Evolutionary conservation across 2,888 invertebrate species (phyloP).

Genomic region (Eupithecia abbreviata): DNA sequence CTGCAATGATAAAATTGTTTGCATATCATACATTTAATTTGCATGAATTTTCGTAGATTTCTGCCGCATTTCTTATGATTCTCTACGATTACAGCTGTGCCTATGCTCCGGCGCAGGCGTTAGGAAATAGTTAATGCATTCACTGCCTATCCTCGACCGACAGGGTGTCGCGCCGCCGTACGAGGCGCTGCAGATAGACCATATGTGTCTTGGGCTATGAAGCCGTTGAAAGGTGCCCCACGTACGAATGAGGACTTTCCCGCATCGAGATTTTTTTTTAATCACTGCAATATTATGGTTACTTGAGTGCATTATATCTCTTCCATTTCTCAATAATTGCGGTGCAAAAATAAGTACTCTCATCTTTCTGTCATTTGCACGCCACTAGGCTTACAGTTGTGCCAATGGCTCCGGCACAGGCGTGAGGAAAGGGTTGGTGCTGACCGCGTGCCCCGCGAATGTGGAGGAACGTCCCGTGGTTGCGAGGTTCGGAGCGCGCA

Average conservation of each 20-base stretch:
- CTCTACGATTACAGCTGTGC: neutral
- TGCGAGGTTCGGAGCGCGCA: conserved; percentile 81
- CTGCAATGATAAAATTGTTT: neutral
- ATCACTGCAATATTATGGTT: neutral
- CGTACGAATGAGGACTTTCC: neutral
- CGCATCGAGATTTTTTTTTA: no score
- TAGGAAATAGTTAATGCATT: neutral
- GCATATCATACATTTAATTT: neutral
- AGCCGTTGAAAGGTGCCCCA: no score
- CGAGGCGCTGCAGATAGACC: no score
- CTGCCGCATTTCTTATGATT: neutral
- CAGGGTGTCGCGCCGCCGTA: no score
- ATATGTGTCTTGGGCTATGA: no score
- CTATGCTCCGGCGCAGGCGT: neutral
- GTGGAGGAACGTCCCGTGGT: conserved; percentile 68
- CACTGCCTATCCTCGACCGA: no score
- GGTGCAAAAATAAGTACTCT: neutral
- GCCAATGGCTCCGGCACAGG: conserved; percentile 34
- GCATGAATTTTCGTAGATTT: neutral
- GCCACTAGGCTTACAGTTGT: conserved; percentile 29
- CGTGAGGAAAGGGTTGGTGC: conserved; percentile 55
- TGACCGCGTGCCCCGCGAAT: conserved; percentile 61
- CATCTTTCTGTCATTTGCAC: neutral
- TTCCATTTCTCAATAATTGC: neutral
- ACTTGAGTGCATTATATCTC: neutral